These are phyloP conservation scores for Rhodinocichla rosea DNA, from an alignment of 2,113 vertebrate genomes.

Conservation along the genomic window DNA sequence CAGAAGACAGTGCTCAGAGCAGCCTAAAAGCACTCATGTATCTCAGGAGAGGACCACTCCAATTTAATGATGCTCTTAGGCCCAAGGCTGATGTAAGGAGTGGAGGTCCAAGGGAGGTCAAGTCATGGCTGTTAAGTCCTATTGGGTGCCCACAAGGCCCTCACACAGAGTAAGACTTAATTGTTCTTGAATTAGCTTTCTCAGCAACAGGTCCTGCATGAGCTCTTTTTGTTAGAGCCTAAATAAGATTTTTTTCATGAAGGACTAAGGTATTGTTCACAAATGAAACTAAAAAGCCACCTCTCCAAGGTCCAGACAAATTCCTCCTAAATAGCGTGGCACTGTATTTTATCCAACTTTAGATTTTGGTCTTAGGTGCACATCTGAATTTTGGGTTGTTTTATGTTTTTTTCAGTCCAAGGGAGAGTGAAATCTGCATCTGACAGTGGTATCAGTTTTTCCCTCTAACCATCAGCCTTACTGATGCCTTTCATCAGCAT, in stretches of 20 bases:
- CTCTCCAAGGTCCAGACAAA: not conserved
- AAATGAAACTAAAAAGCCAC: not conserved
- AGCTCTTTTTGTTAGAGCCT: not conserved
- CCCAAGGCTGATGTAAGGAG: not conserved
- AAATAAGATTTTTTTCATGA: not conserved
- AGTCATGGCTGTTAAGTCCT: not conserved
- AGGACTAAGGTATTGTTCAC: not conserved
- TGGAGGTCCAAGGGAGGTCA: not conserved
- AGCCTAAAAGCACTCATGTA: not conserved
- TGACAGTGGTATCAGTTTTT: fast-evolving
- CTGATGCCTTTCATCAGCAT: not conserved
- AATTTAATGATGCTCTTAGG: not conserved
- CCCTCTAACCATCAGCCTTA: not conserved
- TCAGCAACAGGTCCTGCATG: not conserved
- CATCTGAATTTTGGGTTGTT: not conserved
- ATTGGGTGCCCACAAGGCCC: not conserved
- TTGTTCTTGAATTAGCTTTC: not conserved
- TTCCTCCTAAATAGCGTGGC: not conserved
- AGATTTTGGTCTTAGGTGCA: not conserved
- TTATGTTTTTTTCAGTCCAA: not conserved
- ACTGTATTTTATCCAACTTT: not conserved
- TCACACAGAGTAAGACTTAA: not conserved
- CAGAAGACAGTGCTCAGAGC: not conserved
- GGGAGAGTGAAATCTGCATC: not conserved
- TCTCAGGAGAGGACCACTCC: not conserved